Evolutionary conservation across 2,113 vertebrate genomes (phyloP).

Genomic region (Agapornis roseicollis): DNA sequence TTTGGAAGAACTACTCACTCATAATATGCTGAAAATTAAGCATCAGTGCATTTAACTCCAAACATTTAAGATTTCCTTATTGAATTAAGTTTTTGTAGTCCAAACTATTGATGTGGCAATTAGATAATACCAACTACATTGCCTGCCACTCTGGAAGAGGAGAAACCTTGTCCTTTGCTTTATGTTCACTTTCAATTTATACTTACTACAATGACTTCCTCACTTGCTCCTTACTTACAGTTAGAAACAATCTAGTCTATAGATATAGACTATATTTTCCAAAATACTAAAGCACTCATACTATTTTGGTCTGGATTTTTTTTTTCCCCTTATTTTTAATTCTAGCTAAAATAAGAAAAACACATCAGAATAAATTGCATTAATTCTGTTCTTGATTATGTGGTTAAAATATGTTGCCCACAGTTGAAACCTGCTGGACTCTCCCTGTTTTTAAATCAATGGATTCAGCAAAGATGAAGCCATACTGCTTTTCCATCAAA

Average conservation of each 20-base stretch:
- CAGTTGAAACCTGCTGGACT: background rate
- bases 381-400: background rate
- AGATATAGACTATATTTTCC: background rate
- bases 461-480: background rate
- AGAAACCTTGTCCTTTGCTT: background rate
- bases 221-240: background rate
- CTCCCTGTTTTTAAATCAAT: background rate
- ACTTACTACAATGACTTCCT: background rate
- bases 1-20: background rate
- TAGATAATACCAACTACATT: background rate
- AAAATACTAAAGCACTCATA: background rate
- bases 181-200: background rate
- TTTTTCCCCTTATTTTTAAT: background rate
- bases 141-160: background rate
- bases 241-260: background rate
- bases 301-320: rapidly evolving
- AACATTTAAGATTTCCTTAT: background rate
- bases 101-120: background rate
- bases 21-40: background rate
- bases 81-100: background rate
- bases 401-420: background rate
- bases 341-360: background rate
- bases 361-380: background rate
- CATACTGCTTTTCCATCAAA: background rate
- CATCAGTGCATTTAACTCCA: background rate